Percentiles rank a stretch among this genome's conserved stretches.
phyloP scores from a whole-genome alignment of 2,888 invertebrate genomes.

The Diarsia brunnea region DNA sequence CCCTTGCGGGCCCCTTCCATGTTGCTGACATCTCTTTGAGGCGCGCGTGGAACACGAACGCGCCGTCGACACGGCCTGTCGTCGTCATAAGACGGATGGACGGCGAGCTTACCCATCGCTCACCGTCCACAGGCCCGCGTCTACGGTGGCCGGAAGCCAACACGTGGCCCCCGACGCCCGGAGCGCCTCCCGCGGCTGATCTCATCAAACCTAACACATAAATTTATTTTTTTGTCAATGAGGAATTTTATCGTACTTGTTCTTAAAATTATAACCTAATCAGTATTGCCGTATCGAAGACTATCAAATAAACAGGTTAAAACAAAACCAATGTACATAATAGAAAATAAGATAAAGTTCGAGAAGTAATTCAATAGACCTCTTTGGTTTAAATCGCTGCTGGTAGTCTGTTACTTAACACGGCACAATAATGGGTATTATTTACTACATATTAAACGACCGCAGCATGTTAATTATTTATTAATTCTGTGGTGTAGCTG shows the following conservation, averaged over 20 bases:
- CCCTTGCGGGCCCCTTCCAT: too few species aligned
- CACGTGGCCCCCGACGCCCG: too few species aligned
- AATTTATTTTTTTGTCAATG: not conserved
- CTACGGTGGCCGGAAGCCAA: too few species aligned
- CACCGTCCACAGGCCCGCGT: too few species aligned
- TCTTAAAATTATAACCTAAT: not conserved
- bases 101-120: too few species aligned
- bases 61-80: too few species aligned
- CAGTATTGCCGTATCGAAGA: not conserved
- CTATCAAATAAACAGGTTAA: not conserved
- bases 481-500: constrained; percentile 43
- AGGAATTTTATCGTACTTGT: not conserved
- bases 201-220: too few species aligned
- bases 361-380: not conserved
- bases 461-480: constrained; percentile 38
- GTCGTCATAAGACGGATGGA: too few species aligned
- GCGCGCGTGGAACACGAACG: too few species aligned
- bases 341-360: not conserved
- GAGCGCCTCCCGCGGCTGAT: too few species aligned
- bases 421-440: constrained; percentile 7
- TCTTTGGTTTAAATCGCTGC: too few species aligned
- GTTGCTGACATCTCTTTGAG: too few species aligned
- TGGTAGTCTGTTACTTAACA: not conserved
- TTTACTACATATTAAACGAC: constrained; percentile 10
- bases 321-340: not conserved